Base-by-base conservation (phyloP, 2,888 invertebrate genomes). In the Phaonia tiefii region DNA sequence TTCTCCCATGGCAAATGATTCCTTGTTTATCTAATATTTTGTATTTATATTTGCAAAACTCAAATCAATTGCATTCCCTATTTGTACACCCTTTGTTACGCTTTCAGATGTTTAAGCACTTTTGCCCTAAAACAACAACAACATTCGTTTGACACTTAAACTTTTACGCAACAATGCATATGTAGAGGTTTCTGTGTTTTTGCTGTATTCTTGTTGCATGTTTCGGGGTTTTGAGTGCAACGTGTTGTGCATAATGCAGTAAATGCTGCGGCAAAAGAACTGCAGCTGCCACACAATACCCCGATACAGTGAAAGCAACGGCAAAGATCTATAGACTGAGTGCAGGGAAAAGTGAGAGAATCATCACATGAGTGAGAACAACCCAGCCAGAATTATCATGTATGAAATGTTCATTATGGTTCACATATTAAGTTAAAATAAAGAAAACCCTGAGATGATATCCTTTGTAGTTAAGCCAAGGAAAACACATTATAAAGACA, bases 121-220 rank as follows among this genome's bases (percentile, higher is more conserved):
- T 60, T 37, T 58, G 26, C 44, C 11, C n/a, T 25, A 11, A 56
- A 58, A 58, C 37, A 60, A 60, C 17, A 11, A 2, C 17, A 60
- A 60, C 60, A 17, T 60, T 10, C 39, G 60, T 17, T 31, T 37
- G 20, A 7, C 60, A 31, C 60, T 60, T 60, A 60, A 60, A 60
- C 60, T 60, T 60, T 39, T 60, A 39, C 37, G 60, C 60, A 31
- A 60, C 60, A 60, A 37, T 60, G 60, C 60, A 60, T 17, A 17
- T 37, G 54, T 22, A 54, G 54, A 31, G 31, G 31, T 3, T n/a
- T 56, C n/a, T 25, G 26, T 37, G 15, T 39, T 37, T 1, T 31
- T 31, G 31, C 31, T 8, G 4, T 8, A 31, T 8, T 10, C 54
- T 4, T 54, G 54, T 4, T 17, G 17, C 54, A 17, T 54, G 54